Evolutionary conservation across 2,888 invertebrate genomes (phyloP).

Genomic region (Cataglyphis cursor): DNA sequence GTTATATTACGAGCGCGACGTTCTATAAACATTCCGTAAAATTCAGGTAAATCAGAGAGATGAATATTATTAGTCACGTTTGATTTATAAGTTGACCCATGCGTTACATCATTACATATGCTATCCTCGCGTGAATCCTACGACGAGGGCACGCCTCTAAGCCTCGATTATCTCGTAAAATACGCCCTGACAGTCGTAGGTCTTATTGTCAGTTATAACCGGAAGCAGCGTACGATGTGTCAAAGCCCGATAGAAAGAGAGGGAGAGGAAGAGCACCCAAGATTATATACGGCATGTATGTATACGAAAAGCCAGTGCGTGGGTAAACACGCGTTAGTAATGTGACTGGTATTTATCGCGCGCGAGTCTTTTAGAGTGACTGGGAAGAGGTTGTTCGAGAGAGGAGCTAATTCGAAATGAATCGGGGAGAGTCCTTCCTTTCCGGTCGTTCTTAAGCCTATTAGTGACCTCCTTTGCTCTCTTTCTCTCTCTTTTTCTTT

Average conservation of each 20-base stretch:
- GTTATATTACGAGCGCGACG: slow-evolving; percentile 60
- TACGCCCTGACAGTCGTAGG: slow-evolving; percentile 59
- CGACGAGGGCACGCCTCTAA: slow-evolving; percentile 39
- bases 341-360: slow-evolving; percentile 75
- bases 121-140: slow-evolving; percentile 2
- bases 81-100: background rate
- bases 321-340: slow-evolving; percentile 77
- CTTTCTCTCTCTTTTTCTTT: slow-evolving; percentile 45
- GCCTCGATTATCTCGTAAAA: slow-evolving; percentile 75
- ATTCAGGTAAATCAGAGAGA: slow-evolving; percentile 3
- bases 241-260: background rate
- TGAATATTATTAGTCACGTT: slow-evolving; percentile 1
- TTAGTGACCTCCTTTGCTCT: slow-evolving; percentile 68
- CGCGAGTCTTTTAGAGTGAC: slow-evolving; percentile 58
- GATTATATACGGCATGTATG: slow-evolving; percentile 33
- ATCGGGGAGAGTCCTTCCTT: slow-evolving; percentile 69
- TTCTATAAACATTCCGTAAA: slow-evolving; percentile 78
- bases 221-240: slow-evolving; percentile 63
- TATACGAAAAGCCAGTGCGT: slow-evolving; percentile 70
- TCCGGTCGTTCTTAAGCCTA: slow-evolving; percentile 77
- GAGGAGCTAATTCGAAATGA: slow-evolving; percentile 70
- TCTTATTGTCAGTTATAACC: slow-evolving; percentile 71
- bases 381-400: slow-evolving; percentile 4
- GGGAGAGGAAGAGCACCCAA: background rate
- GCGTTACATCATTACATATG: slow-evolving; percentile 28